phyloP scores from a whole-genome alignment of 2,888 invertebrate species.

The Agriotes lineatus region DNA sequence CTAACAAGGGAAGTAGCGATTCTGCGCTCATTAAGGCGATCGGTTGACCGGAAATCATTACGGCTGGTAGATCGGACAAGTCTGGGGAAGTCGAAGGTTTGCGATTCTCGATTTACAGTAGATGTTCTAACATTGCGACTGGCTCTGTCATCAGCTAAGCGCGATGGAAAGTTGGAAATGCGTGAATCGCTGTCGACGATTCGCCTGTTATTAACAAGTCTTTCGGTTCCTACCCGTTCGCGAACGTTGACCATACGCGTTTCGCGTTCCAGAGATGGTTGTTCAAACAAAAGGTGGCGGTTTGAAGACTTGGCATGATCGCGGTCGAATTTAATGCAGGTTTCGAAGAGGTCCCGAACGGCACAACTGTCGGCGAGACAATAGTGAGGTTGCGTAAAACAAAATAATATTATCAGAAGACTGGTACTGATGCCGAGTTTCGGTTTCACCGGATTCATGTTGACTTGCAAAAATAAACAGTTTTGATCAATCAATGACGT shows the following conservation, averaged over 20 bases:
- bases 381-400: conserved; percentile 46
- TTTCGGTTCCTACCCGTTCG: conserved; percentile 33
- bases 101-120: too few species aligned
- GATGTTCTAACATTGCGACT: too few species aligned
- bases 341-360: conserved; percentile 6
- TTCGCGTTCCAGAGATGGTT: conserved; percentile 25
- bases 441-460: conserved; percentile 47
- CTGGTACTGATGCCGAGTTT: conserved; percentile 44
- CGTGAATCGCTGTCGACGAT: conserved; percentile 38
- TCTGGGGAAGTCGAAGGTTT: too few species aligned
- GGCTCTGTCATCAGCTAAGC: not conserved
- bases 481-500: conserved; percentile 49
- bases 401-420: conserved; percentile 50
- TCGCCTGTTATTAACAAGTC: conserved; percentile 33
- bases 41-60: too few species aligned
- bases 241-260: conserved; percentile 34
- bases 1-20: too few species aligned
- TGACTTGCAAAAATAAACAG: conserved; percentile 38
- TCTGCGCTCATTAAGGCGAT: too few species aligned
- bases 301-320: not conserved
- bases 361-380: conserved; percentile 40
- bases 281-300: conserved; percentile 25
- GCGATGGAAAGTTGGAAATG: conserved; percentile 27
- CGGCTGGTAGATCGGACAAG: too few species aligned
- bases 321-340: conserved; percentile 1